Conservation (phyloP, 2,797 vertebrate genomes). For the Alexandromys oeconomus region DNA sequence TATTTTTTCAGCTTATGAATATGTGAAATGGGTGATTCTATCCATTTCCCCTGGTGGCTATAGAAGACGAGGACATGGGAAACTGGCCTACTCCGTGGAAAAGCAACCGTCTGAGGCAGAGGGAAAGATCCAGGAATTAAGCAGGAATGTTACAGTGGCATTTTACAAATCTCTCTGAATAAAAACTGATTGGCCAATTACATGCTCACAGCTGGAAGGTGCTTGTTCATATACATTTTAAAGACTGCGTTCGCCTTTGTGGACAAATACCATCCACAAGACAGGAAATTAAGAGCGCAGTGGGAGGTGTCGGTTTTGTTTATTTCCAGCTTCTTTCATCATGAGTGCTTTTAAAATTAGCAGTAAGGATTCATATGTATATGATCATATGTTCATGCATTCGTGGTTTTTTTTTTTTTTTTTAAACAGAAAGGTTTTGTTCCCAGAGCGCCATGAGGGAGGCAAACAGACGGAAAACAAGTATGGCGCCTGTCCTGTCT, state of each 20-base stretch:
- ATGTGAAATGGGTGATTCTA: slow-evolving; percentile 24
- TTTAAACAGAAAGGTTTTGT: slow-evolving; percentile 62
- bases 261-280: slow-evolving; percentile 63
- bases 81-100: neutral
- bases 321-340: slow-evolving; percentile 68
- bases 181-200: slow-evolving; percentile 72
- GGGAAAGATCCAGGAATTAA: slow-evolving; percentile 56
- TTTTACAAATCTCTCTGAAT: slow-evolving; percentile 69
- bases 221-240: slow-evolving; percentile 71
- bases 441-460: slow-evolving; percentile 15
- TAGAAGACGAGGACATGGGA: slow-evolving; percentile 57
- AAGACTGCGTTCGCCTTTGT: slow-evolving; percentile 75
- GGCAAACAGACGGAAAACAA: slow-evolving; percentile 31
- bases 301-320: slow-evolving; percentile 52
- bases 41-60: slow-evolving; percentile 44
- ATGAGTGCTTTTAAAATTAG: slow-evolving; percentile 19
- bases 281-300: slow-evolving; percentile 75
- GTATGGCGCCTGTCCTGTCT: neutral
- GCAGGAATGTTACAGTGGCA: slow-evolving; percentile 53
- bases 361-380: slow-evolving; percentile 24
- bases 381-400: neutral
- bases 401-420: neutral
- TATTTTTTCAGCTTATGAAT: slow-evolving; percentile 33
- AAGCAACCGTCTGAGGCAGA: neutral
- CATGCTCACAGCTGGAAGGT: slow-evolving; percentile 74